Evolutionary conservation across 2,113 vertebrate genomes (phyloP).

Genomic region (Melanerpes aurifrons): DNA sequence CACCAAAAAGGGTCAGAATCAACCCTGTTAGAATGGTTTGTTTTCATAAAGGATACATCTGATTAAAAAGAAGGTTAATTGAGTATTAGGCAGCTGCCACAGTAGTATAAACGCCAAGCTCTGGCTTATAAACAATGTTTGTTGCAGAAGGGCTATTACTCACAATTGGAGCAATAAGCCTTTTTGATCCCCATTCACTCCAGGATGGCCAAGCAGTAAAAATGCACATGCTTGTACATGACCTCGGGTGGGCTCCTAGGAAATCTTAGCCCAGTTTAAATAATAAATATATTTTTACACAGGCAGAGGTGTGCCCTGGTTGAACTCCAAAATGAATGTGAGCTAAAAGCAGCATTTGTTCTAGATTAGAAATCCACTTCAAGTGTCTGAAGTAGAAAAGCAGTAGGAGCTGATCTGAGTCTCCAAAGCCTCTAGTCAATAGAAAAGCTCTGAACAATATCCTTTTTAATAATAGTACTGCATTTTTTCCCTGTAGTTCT

Average conservation of each 20-base stretch:
- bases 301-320: background rate
- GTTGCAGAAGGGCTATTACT: constrained; percentile 22
- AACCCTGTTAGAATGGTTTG: background rate
- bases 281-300: constrained; percentile 8
- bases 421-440: constrained; percentile 27
- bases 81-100: constrained; percentile 20
- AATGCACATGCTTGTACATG: background rate
- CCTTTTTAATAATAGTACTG: constrained; percentile 21
- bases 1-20: background rate
- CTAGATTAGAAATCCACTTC: constrained; percentile 37
- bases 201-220: constrained; percentile 7
- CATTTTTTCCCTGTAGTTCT: constrained; percentile 13
- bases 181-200: constrained; percentile 13
- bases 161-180: background rate
- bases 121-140: constrained; percentile 32
- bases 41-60: background rate
- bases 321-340: constrained; percentile 2
- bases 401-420: background rate
- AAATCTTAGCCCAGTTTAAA: constrained; percentile 33
- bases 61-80: constrained; percentile 58
- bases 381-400: constrained; percentile 26
- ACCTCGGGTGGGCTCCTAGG: constrained; percentile 1
- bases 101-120: background rate
- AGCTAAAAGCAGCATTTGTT: constrained; percentile 35
- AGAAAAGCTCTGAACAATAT: constrained; percentile 25